phyloP scores from a whole-genome alignment of 2,888 invertebrate genomes.

The Digitonthophagus gazella region DNA sequence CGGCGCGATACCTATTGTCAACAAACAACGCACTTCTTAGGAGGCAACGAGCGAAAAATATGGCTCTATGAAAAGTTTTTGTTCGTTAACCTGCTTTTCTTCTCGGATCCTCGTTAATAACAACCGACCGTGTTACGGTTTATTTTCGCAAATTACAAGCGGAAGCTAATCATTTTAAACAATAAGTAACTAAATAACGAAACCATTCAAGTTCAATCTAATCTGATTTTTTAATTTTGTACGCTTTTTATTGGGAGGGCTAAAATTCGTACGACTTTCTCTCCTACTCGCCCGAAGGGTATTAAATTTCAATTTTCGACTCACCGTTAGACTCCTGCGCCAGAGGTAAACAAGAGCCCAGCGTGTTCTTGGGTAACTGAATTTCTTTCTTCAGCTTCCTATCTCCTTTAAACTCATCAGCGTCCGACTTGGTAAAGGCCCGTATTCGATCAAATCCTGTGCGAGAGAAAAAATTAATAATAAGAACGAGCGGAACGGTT shows the following conservation, averaged over 20 bases:
- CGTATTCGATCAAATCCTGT: slow-evolving; percentile 71
- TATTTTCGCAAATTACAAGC: background rate
- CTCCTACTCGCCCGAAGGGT: no score
- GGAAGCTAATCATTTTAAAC: background rate
- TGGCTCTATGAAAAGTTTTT: background rate
- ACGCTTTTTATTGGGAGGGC: no score
- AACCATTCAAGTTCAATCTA: no score
- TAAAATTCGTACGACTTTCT: background rate
- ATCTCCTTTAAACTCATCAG: slow-evolving; percentile 68
- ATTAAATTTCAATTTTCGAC: slow-evolving; percentile 24
- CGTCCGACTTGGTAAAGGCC: slow-evolving; percentile 80
- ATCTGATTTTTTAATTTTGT: no score
- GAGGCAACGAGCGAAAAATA: background rate
- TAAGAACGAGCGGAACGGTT: slow-evolving; percentile 5
- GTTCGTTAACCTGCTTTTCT: background rate
- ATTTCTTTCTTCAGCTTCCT: slow-evolving; percentile 69
- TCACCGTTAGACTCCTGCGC: slow-evolving; percentile 83
- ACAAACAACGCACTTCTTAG: background rate
- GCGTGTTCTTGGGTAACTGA: slow-evolving; percentile 69
- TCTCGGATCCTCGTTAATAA: background rate
- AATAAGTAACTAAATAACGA: no score
- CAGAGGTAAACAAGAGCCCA: slow-evolving; percentile 77
- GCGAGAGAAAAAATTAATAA: slow-evolving; percentile 1
- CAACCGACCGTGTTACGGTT: background rate
- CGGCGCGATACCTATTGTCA: background rate